phyloP scores from a whole-genome alignment of 2,113 vertebrate genomes.

The Ophiodon elongatus region DNA sequence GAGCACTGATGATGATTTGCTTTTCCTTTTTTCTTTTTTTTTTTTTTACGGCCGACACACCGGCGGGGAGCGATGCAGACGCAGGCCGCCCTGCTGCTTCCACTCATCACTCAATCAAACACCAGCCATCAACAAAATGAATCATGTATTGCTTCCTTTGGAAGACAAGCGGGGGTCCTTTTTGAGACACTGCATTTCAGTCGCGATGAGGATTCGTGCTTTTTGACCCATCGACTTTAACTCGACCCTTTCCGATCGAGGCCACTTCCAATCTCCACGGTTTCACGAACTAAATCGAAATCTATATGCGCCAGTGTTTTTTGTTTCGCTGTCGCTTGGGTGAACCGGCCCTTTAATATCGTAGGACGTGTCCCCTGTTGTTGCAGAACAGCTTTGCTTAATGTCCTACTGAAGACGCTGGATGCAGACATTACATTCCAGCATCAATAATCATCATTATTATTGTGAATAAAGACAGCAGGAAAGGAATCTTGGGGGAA shows the following conservation, averaged over 20 bases:
- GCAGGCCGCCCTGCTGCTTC: conserved; percentile 56
- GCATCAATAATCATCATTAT: conserved; percentile 8
- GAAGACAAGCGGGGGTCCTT: too few relatives aligned
- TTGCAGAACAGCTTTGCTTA: not conserved
- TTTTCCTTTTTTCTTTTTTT: conserved; percentile 53
- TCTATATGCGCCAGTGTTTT: not conserved
- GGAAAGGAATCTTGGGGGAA: not conserved
- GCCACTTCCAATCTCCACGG: too few relatives aligned
- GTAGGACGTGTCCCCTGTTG: not conserved
- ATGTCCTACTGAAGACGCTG: not conserved
- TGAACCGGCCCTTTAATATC: not conserved
- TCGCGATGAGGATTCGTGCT: too few relatives aligned
- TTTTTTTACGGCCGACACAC: conserved; percentile 45
- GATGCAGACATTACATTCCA: not conserved
- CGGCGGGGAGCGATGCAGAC: conserved; percentile 49
- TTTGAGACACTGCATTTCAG: not conserved
- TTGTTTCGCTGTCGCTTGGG: not conserved
- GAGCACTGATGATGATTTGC: conserved; percentile 52
- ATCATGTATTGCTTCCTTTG: not conserved
- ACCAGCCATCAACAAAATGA: conserved; percentile 50
- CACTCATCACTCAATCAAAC: conserved; percentile 67
- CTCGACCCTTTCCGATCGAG: too few relatives aligned
- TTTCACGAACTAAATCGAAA: not conserved
- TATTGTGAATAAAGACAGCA: not conserved
- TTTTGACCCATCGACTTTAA: too few relatives aligned